Conservation (phyloP, 1,140 invertebrate species). For the Drosophila sproati region DNA sequence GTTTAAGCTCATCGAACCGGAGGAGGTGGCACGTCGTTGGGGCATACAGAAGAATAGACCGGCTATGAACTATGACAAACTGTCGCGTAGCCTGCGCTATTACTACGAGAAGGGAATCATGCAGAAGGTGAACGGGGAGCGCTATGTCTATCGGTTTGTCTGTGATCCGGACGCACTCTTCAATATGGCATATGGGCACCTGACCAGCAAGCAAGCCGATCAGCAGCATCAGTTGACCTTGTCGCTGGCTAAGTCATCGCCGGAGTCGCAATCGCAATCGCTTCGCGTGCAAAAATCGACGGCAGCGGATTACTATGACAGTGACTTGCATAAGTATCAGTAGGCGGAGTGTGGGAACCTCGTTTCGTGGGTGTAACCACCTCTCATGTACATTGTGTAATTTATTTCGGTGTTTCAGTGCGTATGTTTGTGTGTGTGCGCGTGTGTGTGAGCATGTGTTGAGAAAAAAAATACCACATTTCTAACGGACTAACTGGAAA, state of each 20-base stretch:
- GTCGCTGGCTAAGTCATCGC: slow-evolving; percentile 58
- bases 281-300: slow-evolving; percentile 63
- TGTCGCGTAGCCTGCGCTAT: slow-evolving; percentile 95
- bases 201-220: slow-evolving; percentile 58
- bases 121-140: slow-evolving; percentile 98
- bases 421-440: slow-evolving; percentile 10
- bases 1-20: slow-evolving; percentile 97
- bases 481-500: not conserved
- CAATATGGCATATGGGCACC: slow-evolving; percentile 89
- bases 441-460: slow-evolving; percentile 25
- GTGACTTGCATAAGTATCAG: slow-evolving; percentile 70
- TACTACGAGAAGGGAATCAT: slow-evolving; percentile 99
- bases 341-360: slow-evolving; percentile 51
- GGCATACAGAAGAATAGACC: slow-evolving; percentile 95
- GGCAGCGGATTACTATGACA: slow-evolving; percentile 63
- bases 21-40: slow-evolving; percentile 94
- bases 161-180: slow-evolving; percentile 97
- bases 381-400: slow-evolving; percentile 76
- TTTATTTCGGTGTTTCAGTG: slow-evolving; percentile 47
- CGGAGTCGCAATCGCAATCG: slow-evolving; percentile 58
- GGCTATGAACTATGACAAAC: slow-evolving; percentile 98
- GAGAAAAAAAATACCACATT: slow-evolving; percentile 16
- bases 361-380: slow-evolving; percentile 51
- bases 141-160: slow-evolving; percentile 98
- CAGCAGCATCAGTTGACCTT: slow-evolving; percentile 69